These are phyloP conservation scores for Acanthaster planci DNA, from an alignment of 35 echinoderm and acorn worm genomes.

Conservation along the genomic window DNA sequence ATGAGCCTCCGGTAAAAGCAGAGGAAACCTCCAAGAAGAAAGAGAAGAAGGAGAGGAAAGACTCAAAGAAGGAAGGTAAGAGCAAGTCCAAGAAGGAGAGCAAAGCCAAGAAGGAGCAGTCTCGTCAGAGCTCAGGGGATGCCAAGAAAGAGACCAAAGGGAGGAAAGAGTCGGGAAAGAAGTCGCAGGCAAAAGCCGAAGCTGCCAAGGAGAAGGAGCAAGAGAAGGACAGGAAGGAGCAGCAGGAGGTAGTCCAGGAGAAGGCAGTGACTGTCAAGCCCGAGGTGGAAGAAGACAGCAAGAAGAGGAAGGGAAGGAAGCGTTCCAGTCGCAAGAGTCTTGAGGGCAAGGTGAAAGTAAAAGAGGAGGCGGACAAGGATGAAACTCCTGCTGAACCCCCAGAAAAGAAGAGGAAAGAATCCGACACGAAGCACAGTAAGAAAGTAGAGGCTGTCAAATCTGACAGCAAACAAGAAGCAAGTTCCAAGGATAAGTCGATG, in stretches of 20 bases:
- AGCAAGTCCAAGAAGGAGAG: constrained; percentile 53
- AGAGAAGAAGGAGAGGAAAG: constrained; percentile 33
- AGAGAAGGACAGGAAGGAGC: constrained; percentile 43
- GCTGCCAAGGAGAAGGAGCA: constrained; percentile 27
- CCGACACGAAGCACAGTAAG: constrained; percentile 27
- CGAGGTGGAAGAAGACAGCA: constrained; percentile 23
- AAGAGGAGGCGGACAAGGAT: constrained; percentile 30
- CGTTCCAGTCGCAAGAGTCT: constrained; percentile 21
- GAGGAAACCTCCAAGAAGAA: constrained; percentile 34
- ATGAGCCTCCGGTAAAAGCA: neutral
- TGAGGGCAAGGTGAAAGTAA: neutral
- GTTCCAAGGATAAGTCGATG: constrained; percentile 34
- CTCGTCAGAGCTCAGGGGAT: constrained; percentile 14
- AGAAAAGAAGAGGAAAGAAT: constrained; percentile 33
- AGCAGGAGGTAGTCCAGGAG: constrained; percentile 32
- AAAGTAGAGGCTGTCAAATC: neutral
- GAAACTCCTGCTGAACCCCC: constrained; percentile 6
- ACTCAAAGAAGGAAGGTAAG: constrained; percentile 29
- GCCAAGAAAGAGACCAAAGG: constrained; percentile 34
- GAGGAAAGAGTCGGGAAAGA: constrained; percentile 16
- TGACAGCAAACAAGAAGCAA: constrained; percentile 26
- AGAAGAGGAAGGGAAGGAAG: constrained; percentile 32
- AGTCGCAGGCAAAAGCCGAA: constrained; percentile 22
- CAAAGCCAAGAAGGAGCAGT: constrained; percentile 43
- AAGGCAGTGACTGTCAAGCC: neutral